These are phyloP conservation scores for Aleadryas rufinucha DNA, from an alignment of 2,113 vertebrate species.

Conservation along the genomic window DNA sequence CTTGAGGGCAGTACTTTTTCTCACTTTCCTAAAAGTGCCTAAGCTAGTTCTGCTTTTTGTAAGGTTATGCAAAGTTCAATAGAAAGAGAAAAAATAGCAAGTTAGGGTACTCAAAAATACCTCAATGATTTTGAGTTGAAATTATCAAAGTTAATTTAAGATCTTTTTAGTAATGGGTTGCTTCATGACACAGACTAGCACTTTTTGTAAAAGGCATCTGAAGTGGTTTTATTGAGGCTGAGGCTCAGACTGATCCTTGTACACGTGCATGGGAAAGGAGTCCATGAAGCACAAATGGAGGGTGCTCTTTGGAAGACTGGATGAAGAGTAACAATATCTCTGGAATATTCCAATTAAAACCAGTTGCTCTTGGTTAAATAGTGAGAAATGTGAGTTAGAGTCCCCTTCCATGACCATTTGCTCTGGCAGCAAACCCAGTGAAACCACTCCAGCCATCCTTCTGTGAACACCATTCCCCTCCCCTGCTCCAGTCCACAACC, in stretches of 20 bases:
- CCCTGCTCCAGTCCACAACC: neutral
- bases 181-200: neutral
- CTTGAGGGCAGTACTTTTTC: neutral
- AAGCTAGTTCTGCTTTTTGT: neutral
- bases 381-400: neutral
- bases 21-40: neutral
- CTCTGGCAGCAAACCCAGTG: neutral
- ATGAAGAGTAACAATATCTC: neutral
- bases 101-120: neutral
- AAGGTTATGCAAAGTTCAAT: neutral
- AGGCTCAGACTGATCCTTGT: neutral
- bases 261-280: neutral
- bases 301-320: neutral
- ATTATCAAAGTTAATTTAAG: neutral
- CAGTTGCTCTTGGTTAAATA: neutral
- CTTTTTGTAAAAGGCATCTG: neutral
- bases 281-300: accelerated
- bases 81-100: neutral
- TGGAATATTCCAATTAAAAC: neutral
- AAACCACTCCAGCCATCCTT: neutral
- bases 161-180: neutral
- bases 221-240: neutral
- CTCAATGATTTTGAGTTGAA: neutral
- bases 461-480: neutral
- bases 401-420: neutral